Evolutionary conservation across 53 echinoderm and acorn worm genomes (phyloP), one percentile per base, ranked within the genome.

Genomic region (Stichopus horrens): DNA sequence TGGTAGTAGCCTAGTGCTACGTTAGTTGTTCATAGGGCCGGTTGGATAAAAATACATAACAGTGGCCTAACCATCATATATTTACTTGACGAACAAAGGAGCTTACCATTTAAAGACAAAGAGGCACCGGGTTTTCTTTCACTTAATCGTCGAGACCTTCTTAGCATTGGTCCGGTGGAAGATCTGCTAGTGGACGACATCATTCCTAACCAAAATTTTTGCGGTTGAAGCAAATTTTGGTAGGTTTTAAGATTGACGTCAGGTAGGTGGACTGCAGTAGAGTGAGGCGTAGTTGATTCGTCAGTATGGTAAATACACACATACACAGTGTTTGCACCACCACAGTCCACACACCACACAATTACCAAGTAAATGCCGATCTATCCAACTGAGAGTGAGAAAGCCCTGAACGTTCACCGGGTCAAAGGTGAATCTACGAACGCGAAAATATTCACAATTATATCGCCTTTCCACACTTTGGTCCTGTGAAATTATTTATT

Each of bases 31-130:
- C 37, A 2, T 37, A 37, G 37, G 37, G n/a, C n/a, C n/a, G n/a
- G 37, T 37, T 37, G 2, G 37, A 37, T 37, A 37, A 37, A 37
- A 71, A 6, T 71, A 16, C 71, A 71, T 20, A 71, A 81, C 81
- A 58, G 55, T 57, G 21, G 53, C 58, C 56, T 81, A 57, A 56
- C 81, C 56, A 57, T 85, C 66, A 63, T 37, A 51, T 58, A 52
- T 23, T 85, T 71, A 71, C 71, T 71, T 16, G n/a, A 71, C 67
- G 85, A 85, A 85, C 85, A 85, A 85, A 85, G 85, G 67, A 85
- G 71, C 91, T 91, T 92, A 90, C 95, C 95, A 92, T 91, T 95
- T 92, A 90, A 86, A 88, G 96, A 96, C 96, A 96, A 96, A 96
- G 96, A 94, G 93, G 90, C 91, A 93, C 93, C 94, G 67, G 92